phyloP scores from a whole-genome alignment of 2,888 invertebrate genomes.

The Cataglyphis rosenhaueri region DNA sequence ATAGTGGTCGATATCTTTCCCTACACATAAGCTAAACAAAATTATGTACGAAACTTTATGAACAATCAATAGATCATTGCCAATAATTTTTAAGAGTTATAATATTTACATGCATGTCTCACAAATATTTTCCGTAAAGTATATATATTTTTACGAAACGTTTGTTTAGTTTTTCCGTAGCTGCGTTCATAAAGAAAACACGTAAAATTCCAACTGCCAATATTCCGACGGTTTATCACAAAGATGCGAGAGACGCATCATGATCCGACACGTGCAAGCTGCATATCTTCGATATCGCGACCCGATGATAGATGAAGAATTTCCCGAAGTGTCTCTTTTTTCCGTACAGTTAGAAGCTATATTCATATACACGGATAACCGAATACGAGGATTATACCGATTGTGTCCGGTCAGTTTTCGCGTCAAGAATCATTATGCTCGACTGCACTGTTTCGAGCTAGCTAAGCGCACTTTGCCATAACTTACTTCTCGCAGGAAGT shows the following conservation, averaged over 20 bases:
- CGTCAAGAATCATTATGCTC: slow-evolving; percentile 50
- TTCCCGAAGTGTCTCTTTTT: neutral
- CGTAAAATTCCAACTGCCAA: neutral
- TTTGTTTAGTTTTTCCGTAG: neutral
- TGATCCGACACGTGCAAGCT: neutral
- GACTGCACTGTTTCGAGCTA: slow-evolving; percentile 49
- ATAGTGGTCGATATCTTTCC: neutral
- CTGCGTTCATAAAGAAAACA: neutral
- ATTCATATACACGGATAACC: neutral
- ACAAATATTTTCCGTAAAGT: neutral
- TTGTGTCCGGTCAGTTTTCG: slow-evolving; percentile 48
- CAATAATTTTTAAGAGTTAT: neutral
- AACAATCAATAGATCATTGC: neutral
- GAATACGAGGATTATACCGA: slow-evolving; percentile 4
- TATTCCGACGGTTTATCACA: slow-evolving; percentile 5
- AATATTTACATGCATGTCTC: neutral
- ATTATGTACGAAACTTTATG: neutral
- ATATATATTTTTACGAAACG: neutral
- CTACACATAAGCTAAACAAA: neutral
- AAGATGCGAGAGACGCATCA: neutral
- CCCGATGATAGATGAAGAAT: neutral
- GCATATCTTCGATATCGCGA: neutral
- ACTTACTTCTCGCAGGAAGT: slow-evolving; percentile 49
- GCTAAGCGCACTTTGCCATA: slow-evolving; percentile 45
- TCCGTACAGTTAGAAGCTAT: neutral